Conservation (phyloP, 2,888 invertebrate species). For the Perdita meconis region DNA sequence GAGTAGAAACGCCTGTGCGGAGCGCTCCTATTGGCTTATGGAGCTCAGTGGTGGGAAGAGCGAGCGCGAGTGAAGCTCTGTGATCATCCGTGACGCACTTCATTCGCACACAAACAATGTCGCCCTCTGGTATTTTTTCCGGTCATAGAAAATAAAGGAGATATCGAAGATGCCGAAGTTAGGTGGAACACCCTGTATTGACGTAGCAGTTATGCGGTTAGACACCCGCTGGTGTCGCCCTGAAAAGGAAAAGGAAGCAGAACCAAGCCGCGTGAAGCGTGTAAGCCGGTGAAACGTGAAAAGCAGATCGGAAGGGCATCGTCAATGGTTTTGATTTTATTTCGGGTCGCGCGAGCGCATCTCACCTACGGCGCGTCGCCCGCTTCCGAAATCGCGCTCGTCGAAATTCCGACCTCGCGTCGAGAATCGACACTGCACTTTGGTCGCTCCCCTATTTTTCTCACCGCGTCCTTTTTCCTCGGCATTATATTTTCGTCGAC, state of each 20-base stretch:
- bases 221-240: background rate
- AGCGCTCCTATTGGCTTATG: too few relatives aligned
- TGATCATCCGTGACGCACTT: too few relatives aligned
- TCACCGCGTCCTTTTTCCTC: background rate
- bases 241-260: background rate
- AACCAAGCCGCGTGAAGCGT: background rate
- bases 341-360: conserved; percentile 10
- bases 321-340: conserved; percentile 37
- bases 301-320: conserved; percentile 21
- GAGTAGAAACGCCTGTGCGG: too few relatives aligned
- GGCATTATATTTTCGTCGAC: conserved; percentile 8
- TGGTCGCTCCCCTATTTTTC: conserved; percentile 1
- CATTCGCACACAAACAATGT: too few relatives aligned
- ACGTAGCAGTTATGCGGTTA: conserved; percentile 9
- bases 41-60: too few relatives aligned
- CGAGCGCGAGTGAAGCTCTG: too few relatives aligned
- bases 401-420: conserved; percentile 14
- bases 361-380: too few relatives aligned
- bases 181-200: too few relatives aligned
- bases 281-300: conserved; percentile 14
- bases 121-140: too few relatives aligned
- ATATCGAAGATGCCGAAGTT: too few relatives aligned
- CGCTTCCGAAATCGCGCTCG: conserved; percentile 20
- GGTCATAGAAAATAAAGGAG: too few relatives aligned
- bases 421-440: background rate